Conservation (phyloP, 2,113 vertebrate genomes). For the Phalacrocorax aristotelis region DNA sequence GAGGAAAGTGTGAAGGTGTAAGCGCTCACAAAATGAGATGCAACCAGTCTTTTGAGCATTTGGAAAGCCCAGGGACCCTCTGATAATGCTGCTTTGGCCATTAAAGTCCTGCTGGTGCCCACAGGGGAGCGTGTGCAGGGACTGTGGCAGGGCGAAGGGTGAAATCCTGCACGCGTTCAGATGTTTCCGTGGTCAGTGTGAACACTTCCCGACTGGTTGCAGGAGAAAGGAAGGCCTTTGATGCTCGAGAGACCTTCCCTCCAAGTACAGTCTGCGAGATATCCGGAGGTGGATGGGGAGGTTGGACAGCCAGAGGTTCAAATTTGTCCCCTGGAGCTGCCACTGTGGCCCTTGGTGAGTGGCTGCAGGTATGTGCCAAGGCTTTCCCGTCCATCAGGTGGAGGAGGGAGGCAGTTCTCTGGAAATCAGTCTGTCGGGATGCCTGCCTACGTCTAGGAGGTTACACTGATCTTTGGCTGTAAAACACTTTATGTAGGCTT, state of each 20-base stretch:
- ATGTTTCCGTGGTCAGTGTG: neutral
- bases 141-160: fast-evolving
- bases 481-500: neutral
- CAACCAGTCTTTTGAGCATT: neutral
- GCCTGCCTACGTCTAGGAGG: neutral
- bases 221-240: neutral
- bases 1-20: neutral
- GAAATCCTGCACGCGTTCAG: fast-evolving
- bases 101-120: neutral
- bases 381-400: neutral
- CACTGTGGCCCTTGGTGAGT: neutral
- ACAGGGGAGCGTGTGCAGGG: neutral
- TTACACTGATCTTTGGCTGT: neutral
- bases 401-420: neutral
- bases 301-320: neutral
- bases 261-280: neutral
- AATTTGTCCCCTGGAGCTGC: neutral
- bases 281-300: neutral
- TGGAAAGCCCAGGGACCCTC: neutral
- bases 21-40: neutral
- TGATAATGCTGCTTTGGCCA: neutral
- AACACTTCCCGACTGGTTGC: fast-evolving
- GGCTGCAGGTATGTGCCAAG: neutral
- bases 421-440: neutral
- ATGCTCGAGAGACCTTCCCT: neutral